Conservation (phyloP, 1,140 invertebrate genomes). For the Popillia japonica region DNA sequence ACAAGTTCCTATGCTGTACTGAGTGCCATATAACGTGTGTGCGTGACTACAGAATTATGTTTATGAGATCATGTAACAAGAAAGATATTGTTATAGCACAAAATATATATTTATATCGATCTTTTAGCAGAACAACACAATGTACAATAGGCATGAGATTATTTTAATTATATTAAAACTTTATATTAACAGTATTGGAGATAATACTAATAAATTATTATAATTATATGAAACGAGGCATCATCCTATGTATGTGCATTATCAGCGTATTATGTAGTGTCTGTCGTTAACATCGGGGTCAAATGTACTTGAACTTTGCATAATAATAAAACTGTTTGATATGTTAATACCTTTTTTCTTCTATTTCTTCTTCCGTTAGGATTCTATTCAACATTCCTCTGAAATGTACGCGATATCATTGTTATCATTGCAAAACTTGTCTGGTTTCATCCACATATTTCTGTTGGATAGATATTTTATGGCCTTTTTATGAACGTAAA, state of each 20-base stretch:
- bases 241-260: neutral
- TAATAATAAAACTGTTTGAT: slow-evolving; percentile 31
- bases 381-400: neutral
- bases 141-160: neutral
- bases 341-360: slow-evolving; percentile 10
- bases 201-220: slow-evolving; percentile 31
- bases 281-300: slow-evolving; percentile 32
- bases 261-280: slow-evolving; percentile 14
- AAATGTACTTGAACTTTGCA: slow-evolving; percentile 35
- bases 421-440: neutral
- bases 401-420: neutral
- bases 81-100: too few species aligned
- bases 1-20: too few species aligned
- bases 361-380: neutral
- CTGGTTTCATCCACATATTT: neutral
- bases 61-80: too few species aligned
- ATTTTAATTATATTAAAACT: neutral
- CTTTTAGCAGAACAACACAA: neutral
- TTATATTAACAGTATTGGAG: neutral
- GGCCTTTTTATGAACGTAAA: neutral
- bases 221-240: slow-evolving; percentile 28
- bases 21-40: too few species aligned
- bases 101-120: slow-evolving; percentile 3
- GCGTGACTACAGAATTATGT: too few species aligned
- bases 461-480: neutral